These are phyloP conservation scores for Drosophila imparisetae DNA, from an alignment of 2,888 invertebrate genomes.

Conservation along the genomic window DNA sequence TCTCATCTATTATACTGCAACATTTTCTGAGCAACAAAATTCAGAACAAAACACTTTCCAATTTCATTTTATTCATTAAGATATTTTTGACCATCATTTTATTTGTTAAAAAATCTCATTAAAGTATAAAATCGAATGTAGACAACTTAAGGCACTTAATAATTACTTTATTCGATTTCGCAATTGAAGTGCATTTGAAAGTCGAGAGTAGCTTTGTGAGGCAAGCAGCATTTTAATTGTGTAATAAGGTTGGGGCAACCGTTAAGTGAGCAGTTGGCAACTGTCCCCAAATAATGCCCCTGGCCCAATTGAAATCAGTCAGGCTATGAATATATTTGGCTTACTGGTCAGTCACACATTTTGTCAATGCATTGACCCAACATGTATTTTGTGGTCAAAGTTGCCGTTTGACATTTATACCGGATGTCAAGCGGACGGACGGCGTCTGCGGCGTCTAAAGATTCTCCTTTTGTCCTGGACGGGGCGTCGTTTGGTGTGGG, in stretches of 20 bases:
- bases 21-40: background rate
- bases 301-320: conserved; percentile 53
- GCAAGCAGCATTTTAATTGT: conserved; percentile 65
- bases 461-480: conserved; percentile 40
- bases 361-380: conserved; percentile 75
- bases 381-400: conserved; percentile 78
- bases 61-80: background rate
- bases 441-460: conserved; percentile 53
- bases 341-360: conserved; percentile 47
- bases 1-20: background rate
- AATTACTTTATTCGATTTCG: background rate
- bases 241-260: conserved; percentile 51
- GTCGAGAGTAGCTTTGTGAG: background rate
- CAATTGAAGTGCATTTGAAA: background rate
- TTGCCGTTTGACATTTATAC: conserved; percentile 79
- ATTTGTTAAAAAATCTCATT: background rate
- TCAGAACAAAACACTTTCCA: background rate
- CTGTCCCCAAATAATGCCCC: conserved; percentile 14
- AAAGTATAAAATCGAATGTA: background rate
- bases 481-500: too few species aligned
- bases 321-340: conserved; percentile 74
- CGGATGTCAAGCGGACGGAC: conserved; percentile 70
- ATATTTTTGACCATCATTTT: background rate
- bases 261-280: conserved; percentile 57
- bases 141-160: background rate